These are phyloP conservation scores for Lampris incognitus DNA, from an alignment of 2,113 vertebrate genomes.

Conservation along the genomic window DNA sequence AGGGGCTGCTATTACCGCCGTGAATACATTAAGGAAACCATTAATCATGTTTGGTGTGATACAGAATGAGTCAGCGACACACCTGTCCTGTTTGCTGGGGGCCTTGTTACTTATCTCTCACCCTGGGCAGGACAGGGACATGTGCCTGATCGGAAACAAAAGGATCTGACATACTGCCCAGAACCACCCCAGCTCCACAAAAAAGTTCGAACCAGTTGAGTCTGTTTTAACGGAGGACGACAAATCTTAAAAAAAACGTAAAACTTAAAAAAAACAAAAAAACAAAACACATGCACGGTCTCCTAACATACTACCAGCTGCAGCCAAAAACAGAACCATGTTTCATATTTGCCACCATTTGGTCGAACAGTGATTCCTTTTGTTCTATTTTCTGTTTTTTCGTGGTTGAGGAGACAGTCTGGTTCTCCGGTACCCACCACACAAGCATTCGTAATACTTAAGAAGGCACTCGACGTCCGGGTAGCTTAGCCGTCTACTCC, in stretches of 20 bases:
- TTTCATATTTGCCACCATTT: too few species aligned
- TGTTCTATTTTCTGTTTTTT: too few species aligned
- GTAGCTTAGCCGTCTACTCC: too few species aligned
- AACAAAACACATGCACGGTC: too few species aligned
- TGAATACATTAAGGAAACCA: conserved; percentile 82
- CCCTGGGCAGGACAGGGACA: conserved; percentile 49
- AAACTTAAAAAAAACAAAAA: conserved; percentile 2
- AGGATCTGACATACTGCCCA: conserved; percentile 16
- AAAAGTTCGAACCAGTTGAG: conserved; percentile 37
- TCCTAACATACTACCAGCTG: too few species aligned
- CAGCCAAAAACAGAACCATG: too few species aligned
- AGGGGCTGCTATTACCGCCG: conserved; percentile 76
- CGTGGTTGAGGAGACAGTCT: too few species aligned
- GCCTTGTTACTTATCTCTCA: conserved; percentile 63
- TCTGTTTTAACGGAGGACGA: background rate
- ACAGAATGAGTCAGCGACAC: conserved; percentile 74
- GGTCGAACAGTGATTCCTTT: too few species aligned
- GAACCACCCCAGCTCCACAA: conserved; percentile 31
- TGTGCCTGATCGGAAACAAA: conserved; percentile 40
- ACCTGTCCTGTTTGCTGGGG: conserved; percentile 68
- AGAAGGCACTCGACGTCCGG: too few species aligned
- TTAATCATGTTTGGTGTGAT: conserved; percentile 77
- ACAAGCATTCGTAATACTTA: too few species aligned
- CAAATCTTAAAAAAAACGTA: conserved; percentile 1
- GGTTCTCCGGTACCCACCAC: too few species aligned